A percentile compares a stretch with the other conserved stretches of the same genome.
phyloP scores from a whole-genome alignment of 1,140 invertebrate genomes.

The Leptoteleia sp. region DNA sequence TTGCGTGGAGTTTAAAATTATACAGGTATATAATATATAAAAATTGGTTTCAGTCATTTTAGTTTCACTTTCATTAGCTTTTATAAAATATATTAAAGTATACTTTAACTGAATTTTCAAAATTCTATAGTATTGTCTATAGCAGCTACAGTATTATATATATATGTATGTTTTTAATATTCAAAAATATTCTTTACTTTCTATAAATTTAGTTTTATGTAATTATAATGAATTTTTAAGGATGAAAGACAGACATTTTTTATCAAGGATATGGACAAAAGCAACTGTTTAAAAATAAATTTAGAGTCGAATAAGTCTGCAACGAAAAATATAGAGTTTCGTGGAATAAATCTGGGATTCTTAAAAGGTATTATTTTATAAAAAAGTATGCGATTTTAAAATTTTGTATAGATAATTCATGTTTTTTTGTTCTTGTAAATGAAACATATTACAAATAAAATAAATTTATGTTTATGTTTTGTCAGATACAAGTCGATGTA shows the following conservation, averaged over 20 bases:
- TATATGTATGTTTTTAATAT: not conserved
- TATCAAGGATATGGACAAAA: not conserved
- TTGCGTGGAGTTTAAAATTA: not conserved
- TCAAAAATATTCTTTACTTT: not conserved
- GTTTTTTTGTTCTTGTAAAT: no score
- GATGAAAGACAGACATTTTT: slow-evolving; percentile 21
- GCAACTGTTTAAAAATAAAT: not conserved
- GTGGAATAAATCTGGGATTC: slow-evolving; percentile 4
- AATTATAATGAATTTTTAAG: slow-evolving; percentile 11
- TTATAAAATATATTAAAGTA: no score
- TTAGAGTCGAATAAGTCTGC: not conserved
- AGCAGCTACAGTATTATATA: not conserved
- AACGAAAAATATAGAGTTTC: slow-evolving; percentile 8
- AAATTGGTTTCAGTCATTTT: no score
- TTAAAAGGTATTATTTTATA: slow-evolving; percentile 31
- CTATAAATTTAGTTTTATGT: not conserved
- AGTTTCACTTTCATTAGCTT: no score
- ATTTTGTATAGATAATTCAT: no score
- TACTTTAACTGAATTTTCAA: no score
- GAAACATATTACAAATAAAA: no score
- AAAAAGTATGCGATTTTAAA: no score
- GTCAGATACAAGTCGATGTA: no score
- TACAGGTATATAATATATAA: slow-evolving; percentile 27
- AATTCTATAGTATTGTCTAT: not conserved
- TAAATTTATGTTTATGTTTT: no score